phyloP scores from a whole-genome alignment of 2,888 invertebrate species.

The Polylopha cassiicola region DNA sequence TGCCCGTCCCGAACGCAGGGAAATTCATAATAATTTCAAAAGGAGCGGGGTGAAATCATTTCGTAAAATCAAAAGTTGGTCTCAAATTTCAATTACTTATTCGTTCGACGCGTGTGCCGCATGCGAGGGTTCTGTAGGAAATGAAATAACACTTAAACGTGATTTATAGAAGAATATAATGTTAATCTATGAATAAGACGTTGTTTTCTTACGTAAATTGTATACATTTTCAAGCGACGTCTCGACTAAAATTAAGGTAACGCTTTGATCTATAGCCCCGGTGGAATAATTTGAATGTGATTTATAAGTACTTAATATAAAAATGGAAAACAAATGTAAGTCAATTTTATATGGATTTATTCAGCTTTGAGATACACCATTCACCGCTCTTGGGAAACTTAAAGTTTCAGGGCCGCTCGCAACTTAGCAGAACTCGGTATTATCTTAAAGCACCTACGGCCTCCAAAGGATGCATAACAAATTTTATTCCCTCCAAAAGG shows the following conservation, averaged over 20 bases:
- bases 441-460: slow-evolving; percentile 52
- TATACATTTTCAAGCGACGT: slow-evolving; percentile 50
- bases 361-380: slow-evolving; percentile 15
- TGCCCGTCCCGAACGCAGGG: slow-evolving; percentile 50
- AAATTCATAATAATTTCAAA: slow-evolving; percentile 72
- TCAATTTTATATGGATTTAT: slow-evolving; percentile 26
- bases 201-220: slow-evolving; percentile 67
- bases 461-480: slow-evolving; percentile 61
- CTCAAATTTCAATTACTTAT: slow-evolving; percentile 76
- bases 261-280: neutral
- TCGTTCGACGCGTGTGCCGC: slow-evolving; percentile 72
- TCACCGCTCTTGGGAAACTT: slow-evolving; percentile 18
- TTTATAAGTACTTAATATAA: no score
- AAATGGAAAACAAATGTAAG: neutral
- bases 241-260: neutral
- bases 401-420: slow-evolving; percentile 14
- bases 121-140: slow-evolving; percentile 63
- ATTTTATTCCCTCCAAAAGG: slow-evolving; percentile 58
- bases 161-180: slow-evolving; percentile 72
- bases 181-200: slow-evolving; percentile 67
- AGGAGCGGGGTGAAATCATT: slow-evolving; percentile 61
- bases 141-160: slow-evolving; percentile 75
- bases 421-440: slow-evolving; percentile 25
- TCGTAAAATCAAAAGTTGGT: slow-evolving; percentile 73
- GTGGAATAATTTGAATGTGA: no score